Evolutionary conservation across 2,797 vertebrate species (phyloP), one percentile per base, ranked within the genome.

Genomic region (Tauraco hartlaubi): DNA sequence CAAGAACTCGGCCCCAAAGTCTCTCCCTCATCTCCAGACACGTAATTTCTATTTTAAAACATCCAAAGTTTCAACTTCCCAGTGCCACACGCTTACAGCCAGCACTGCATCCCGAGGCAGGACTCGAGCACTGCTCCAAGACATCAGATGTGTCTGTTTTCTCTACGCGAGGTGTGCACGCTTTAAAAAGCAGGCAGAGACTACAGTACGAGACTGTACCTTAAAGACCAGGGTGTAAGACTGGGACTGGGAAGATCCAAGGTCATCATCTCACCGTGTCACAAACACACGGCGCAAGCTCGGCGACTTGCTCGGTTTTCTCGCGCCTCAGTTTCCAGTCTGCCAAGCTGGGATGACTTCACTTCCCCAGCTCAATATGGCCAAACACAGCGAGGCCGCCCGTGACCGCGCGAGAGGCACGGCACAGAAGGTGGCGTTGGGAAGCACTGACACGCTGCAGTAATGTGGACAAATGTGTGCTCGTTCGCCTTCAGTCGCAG

Each of bases 241-340:
- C 25, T 48, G 11, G 44, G n/a, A 28, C 49, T n/a, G 39, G 21
- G 55, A 55, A 62, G 39, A 59, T 8, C 3, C 19, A 25, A 25
- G 29, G 7, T 54, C 46, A 28, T 11, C 8, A 26, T 17, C 26
- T 33, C 3, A 0, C 19, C 48, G 37, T 9, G 22, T 22, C 33
- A 46, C 67, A 69, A 48, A 33, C 2, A 26, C 0, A 9, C 1
- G 2, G 23, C 0, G 1, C 23, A 20, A 69, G 33, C 19, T 29
- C 15, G n/a, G 52, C 6, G 2, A 35, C 8, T n/a, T 5, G 33
- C 49, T 78, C 43, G 0, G 2, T 26, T 25, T 61, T 43, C 41
- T 33, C 1, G 2, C 6, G 7, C 39, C 46, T 48, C 19, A 10
- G 13, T 20, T 58, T 46, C 49, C 51, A 29, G 20, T 9, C 12